Base-by-base conservation (phyloP, 2,888 invertebrate species). In the Drosophila gaucha region DNA sequence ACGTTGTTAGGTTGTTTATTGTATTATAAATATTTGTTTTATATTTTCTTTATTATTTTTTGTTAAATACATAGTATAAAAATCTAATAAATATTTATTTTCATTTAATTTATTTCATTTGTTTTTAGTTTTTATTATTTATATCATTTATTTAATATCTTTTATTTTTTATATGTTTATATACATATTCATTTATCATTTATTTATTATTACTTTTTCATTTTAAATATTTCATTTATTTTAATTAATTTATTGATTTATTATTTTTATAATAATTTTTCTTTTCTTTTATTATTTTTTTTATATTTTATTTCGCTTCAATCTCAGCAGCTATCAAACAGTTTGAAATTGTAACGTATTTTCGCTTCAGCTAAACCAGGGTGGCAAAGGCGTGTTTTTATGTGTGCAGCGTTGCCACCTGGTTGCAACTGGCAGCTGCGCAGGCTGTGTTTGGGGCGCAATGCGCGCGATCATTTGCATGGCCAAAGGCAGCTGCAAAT, bases 381-480 rank as follows among this genome's bases (percentile, higher is more conserved):
- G 44, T n/a, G n/a, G n/a, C n/a, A n/a, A n/a, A n/a, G n/a, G n/a
- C n/a, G n/a, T n/a, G n/a, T n/a, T n/a, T n/a, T n/a, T n/a, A n/a
- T n/a, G n/a, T n/a, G n/a, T n/a, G 2, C 28, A 4, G 30, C 30
- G 44, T n/a, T 44, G 44, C 44, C 24, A 41, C 47, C 20, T 33
- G 14, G 49, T 1, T 6, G 6, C 26, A 16, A 1, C 3, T n/a
- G 14, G 14, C 6, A 3, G 9, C 9, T 5, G 10, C 10, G 16
- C 10, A 14, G 1, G 38, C 31, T 22, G 52, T 43, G 35, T 55
- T 57, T 38, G 38, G 20, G 30, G 16, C 12, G 20, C 38, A 43
- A 9, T 46, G 49, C 30, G 33, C 59, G 78, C 24, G 9, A 35
- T 26, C 10, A 1, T 41, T 16, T 3, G 16, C 1, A 12, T 18